A percentile compares a stretch with the other conserved stretches of the same genome.
Evolutionary conservation across 2,888 invertebrate genomes (phyloP).

Genomic region (Parapristionchus giblindavisi): DNA sequence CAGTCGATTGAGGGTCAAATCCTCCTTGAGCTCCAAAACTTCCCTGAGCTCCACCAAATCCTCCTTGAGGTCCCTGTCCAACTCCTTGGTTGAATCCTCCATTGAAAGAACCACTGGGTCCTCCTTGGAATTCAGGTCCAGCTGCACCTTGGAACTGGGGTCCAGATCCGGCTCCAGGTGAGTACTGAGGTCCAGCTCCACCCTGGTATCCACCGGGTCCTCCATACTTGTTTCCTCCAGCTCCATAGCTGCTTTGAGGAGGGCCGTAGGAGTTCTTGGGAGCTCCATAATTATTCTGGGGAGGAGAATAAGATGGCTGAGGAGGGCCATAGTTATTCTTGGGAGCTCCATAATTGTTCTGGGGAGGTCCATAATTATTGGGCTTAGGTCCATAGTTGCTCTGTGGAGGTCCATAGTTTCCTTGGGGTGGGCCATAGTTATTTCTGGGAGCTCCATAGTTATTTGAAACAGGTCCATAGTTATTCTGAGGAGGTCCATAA

Average conservation of each 20-base stretch:
- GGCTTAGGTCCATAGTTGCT: slow-evolving; percentile 7
- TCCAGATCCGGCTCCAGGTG: slow-evolving; percentile 16
- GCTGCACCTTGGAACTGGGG: not conserved
- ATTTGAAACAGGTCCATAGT: not conserved
- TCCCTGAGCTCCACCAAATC: too few species aligned
- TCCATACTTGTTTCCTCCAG: slow-evolving; percentile 19
- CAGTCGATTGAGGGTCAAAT: not conserved
- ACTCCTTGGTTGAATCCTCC: too few species aligned
- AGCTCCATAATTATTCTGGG: slow-evolving; percentile 1
- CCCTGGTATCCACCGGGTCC: too few species aligned
- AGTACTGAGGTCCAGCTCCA: slow-evolving; percentile 30
- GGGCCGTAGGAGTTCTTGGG: slow-evolving; percentile 11
- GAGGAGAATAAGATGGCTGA: slow-evolving; percentile 4
- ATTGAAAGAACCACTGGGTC: not conserved
- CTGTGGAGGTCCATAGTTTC: slow-evolving; percentile 15
- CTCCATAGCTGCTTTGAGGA: slow-evolving; percentile 1
- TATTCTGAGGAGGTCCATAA: slow-evolving; percentile 24
- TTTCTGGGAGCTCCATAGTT: not conserved
- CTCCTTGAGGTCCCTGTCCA: not conserved
- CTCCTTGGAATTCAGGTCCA: too few species aligned
- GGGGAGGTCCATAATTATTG: slow-evolving; percentile 15
- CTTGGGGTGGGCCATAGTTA: slow-evolving; percentile 16
- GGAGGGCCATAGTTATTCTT: slow-evolving; percentile 2
- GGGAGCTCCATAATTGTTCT: slow-evolving; percentile 25
- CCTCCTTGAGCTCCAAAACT: too few species aligned